These are phyloP conservation scores for Acanthisitta chloris DNA, from an alignment of 2,113 vertebrate species.

Conservation along the genomic window DNA sequence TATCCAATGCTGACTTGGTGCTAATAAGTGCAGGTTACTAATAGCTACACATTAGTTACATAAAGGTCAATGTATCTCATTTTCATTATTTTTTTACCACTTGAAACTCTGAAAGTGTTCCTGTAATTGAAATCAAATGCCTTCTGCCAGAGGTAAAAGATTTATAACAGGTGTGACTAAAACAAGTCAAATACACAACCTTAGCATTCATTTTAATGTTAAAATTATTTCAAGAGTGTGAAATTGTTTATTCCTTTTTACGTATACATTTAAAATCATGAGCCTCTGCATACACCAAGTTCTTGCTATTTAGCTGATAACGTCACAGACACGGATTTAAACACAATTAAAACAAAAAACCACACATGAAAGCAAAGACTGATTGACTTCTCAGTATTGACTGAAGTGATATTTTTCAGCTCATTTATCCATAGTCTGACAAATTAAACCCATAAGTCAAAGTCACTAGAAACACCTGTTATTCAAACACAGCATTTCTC, in stretches of 20 bases:
- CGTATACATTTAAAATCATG: not conserved
- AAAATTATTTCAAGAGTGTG: not conserved
- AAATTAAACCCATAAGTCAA: not conserved
- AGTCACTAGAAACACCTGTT: not conserved
- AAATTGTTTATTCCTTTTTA: not conserved
- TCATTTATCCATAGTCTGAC: not conserved
- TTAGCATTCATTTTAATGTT: not conserved
- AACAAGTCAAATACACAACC: not conserved
- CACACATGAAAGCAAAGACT: not conserved
- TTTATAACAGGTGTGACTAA: not conserved
- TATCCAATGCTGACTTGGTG: not conserved
- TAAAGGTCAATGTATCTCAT: not conserved
- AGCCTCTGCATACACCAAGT: not conserved
- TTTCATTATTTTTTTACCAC: not conserved
- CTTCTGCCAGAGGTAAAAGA: not conserved
- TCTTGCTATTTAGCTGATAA: not conserved
- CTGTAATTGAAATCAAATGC: not conserved
- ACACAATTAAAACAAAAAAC: not conserved
- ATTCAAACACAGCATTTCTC: not conserved
- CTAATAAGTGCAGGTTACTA: not conserved
- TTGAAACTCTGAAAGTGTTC: not conserved
- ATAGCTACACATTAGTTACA: not conserved
- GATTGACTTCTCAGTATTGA: not conserved
- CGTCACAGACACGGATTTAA: not conserved
- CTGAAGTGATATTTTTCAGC: not conserved